Evolutionary conservation across 2,888 invertebrate genomes (phyloP), one percentile per base, ranked within the genome.

Genomic region (Spialia ferax): DNA sequence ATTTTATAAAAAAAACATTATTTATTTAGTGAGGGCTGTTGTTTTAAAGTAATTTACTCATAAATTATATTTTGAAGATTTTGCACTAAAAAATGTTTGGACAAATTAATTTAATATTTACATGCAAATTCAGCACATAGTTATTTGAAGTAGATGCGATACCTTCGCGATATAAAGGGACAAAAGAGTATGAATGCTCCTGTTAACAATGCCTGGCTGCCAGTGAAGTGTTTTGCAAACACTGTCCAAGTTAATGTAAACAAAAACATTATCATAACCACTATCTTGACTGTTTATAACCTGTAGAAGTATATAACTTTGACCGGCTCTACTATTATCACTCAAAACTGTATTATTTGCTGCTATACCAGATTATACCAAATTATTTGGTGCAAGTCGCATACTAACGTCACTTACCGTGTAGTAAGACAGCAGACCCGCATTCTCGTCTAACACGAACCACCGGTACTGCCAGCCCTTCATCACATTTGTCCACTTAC

Each of bases 401-500:
- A 68, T 73, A 72, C 70, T 80, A 84, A 91, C 86, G 92, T 90
- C 92, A 66, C 66, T 95, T 94, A 99, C 99, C 89, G 99, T 99
- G 87, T 99, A 99, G 92, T 99, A 99, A 7, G 99, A 98, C 69
- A 99, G 95, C 71, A 99, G 95, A 63, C 99, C 99, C 77, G 98
- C 97, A 91, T 97, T 98, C 90, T 99, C 99, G 93, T 99, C 99
- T 79, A 99, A 94, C 79, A 99, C 99, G 94, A 99, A 99, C 98
- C 99, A 99, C 77, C 99, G 96, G 94, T 99, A 99, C 91, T 99
- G 99, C 99, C 99, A 99, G 76, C 99, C 99, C 89, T 98, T 98
- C 96, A 99, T 98, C 83, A 99, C 98, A 95, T 99, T 99, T 76
- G 99, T 99, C 98, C 98, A 99, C 95, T 99, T 99, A 94, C 98